Conservation (phyloP, 1,140 invertebrate genomes). For the Plodia interpunctella region DNA sequence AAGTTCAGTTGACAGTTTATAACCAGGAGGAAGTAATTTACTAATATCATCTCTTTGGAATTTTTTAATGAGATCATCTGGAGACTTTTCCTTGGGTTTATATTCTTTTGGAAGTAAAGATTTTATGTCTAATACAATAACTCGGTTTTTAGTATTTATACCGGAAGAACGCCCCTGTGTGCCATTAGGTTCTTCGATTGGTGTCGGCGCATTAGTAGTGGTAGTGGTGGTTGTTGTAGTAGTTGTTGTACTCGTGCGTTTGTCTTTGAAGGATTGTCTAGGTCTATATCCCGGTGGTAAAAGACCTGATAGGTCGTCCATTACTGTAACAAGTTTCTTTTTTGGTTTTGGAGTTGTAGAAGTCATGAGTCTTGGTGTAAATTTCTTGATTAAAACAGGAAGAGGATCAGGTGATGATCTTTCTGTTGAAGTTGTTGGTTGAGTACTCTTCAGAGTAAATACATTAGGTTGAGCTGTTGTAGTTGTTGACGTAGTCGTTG, state of each 20-base stretch:
- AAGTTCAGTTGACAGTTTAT: constrained; percentile 61
- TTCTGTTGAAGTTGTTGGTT: constrained; percentile 53
- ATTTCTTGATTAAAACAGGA: constrained; percentile 81
- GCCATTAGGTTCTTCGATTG: constrained; percentile 47
- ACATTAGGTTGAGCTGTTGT: constrained; percentile 53
- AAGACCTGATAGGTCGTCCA: constrained; percentile 80
- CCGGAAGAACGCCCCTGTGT: constrained; percentile 69
- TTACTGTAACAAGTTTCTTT: constrained; percentile 78
- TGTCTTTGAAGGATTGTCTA: constrained; percentile 74
- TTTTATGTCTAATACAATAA: constrained; percentile 78
- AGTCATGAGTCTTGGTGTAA: constrained; percentile 78
- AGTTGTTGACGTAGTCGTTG: constrained; percentile 52
- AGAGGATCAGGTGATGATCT: constrained; percentile 69
- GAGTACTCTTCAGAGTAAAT: constrained; percentile 71
- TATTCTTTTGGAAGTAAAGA: constrained; percentile 82
- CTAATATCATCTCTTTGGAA: constrained; percentile 75
- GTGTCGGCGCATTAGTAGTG: constrained; percentile 58
- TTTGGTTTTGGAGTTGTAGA: constrained; percentile 71
- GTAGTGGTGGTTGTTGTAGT: constrained; percentile 69
- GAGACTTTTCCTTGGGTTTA: constrained; percentile 71
- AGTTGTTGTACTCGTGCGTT: constrained; percentile 73
- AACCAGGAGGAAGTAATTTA: constrained; percentile 81
- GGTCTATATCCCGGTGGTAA: constrained; percentile 81
- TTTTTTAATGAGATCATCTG: constrained; percentile 60
- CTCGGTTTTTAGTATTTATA: constrained; percentile 73